Evolutionary conservation across 2,888 invertebrate species (phyloP), one percentile per base, ranked within the genome.

Genomic region (Acronicta psi): DNA sequence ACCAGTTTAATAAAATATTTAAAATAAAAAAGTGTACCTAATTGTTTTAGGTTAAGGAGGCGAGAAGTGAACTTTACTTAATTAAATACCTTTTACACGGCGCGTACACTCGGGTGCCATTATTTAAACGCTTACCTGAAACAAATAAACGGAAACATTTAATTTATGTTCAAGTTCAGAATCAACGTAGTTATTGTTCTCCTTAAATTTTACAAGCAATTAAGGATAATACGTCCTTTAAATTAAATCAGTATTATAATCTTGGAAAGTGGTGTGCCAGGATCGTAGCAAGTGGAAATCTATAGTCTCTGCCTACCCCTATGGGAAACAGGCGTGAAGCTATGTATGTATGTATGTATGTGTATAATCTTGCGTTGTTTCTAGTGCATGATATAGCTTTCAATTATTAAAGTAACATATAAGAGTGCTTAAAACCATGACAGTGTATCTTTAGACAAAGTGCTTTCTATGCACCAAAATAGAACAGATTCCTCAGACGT

Each of bases 41-140:
- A 45, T n/a, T 53, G 20, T 50, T 69, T 31, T 29, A 43, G 37
- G 42, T 52, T 42, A 47, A 38, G 42, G 36, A 38, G 31, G 57
- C 50, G 38, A 52, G 25, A 52, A 49, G 59, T 46, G 36, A 54
- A 59, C 41, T 56, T 67, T 50, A 34, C 59, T 65, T 72, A 69
- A 69, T 58, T 73, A 75, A 75, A 72, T 79, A 80, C 76, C 80
- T 81, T 74, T 72, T 63, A 62, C 66, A 67, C 45, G 44, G 57
- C 42, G 66, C 68, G 59, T 57, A 58, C 60, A 55, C 56, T 51
- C 38, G 53, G 60, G 57, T 55, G 65, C 65, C 75, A 76, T 77
- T 69, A 73, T 72, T 77, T 64, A 73, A 70, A 64, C 46, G 73
- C 85, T 83, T 86, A 86, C 86, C 86, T 85, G 86, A 70, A 86